Percentiles rank a stretch among this genome's conserved stretches.
Conservation (phyloP, 2,797 vertebrate genomes). For the Hipposideros larvatus region DNA sequence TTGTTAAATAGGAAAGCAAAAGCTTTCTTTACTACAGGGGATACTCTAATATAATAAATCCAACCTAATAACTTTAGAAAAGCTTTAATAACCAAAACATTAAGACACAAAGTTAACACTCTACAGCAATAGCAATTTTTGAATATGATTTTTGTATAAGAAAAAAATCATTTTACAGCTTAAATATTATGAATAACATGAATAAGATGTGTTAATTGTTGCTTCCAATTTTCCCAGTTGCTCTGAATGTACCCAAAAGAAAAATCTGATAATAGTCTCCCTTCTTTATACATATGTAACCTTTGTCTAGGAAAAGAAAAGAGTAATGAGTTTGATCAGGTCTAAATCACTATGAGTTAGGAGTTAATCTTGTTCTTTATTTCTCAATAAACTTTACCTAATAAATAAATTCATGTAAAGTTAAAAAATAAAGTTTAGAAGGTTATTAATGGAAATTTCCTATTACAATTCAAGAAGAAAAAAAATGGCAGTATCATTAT, state of each 20-base stretch:
- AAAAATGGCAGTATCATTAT: not conserved
- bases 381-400: constrained; percentile 55
- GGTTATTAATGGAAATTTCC: constrained; percentile 17
- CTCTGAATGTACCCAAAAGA: constrained; percentile 4
- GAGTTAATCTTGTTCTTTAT: constrained; percentile 3
- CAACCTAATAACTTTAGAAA: constrained; percentile 63
- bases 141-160: constrained; percentile 38
- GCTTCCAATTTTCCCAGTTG: constrained; percentile 52
- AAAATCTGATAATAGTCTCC: constrained; percentile 16
- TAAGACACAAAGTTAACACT: constrained; percentile 35
- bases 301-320: not conserved
- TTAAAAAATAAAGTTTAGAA: constrained; percentile 50
- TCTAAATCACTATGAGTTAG: constrained; percentile 40
- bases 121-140: not conserved
- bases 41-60: constrained; percentile 29
- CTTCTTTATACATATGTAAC: not conserved
- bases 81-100: constrained; percentile 44
- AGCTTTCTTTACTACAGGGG: constrained; percentile 1
- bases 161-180: constrained; percentile 47
- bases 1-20: constrained; percentile 37
- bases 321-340: not conserved
- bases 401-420: not conserved
- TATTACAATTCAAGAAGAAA: not conserved
- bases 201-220: constrained; percentile 27
- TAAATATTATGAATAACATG: constrained; percentile 22